Conservation (phyloP, 2,888 invertebrate species). For the Allolobophora icterica region DNA sequence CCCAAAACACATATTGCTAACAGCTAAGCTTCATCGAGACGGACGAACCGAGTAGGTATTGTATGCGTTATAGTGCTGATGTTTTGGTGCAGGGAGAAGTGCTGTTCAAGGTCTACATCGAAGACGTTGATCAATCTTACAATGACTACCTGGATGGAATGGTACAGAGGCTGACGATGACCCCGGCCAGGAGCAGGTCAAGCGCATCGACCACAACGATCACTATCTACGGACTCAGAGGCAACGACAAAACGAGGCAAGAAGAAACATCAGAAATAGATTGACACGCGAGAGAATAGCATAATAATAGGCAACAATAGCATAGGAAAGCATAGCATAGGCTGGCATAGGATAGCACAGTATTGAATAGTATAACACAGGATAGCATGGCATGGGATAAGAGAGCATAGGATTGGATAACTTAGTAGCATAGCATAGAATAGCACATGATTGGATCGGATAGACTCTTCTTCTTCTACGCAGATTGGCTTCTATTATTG, state of each 20-base stretch:
- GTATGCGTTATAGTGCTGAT: not conserved
- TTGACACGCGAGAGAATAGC: not conserved
- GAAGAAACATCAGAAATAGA: not conserved
- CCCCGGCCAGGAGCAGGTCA: not conserved
- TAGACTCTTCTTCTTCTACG: too few species aligned
- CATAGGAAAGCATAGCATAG: not conserved
- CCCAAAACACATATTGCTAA: too few species aligned
- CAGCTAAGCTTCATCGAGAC: too few species aligned
- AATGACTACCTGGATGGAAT: not conserved
- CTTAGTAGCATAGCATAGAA: not conserved
- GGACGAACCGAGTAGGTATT: too few species aligned
- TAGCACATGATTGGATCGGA: not conserved
- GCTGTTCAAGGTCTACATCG: constrained; percentile 24
- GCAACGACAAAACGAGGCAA: not conserved
- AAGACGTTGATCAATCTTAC: not conserved
- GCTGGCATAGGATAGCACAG: not conserved
- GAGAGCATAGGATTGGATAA: too few species aligned
- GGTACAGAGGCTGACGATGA: not conserved
- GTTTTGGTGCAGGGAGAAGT: not conserved
- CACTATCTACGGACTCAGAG: not conserved
- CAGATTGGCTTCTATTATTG: not conserved
- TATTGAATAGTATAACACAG: not conserved
- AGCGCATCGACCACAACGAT: not conserved
- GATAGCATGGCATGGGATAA: too few species aligned
- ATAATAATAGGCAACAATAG: too few species aligned